Conservation (phyloP, 2,888 invertebrate species). For the Aporophyla nigra region DNA sequence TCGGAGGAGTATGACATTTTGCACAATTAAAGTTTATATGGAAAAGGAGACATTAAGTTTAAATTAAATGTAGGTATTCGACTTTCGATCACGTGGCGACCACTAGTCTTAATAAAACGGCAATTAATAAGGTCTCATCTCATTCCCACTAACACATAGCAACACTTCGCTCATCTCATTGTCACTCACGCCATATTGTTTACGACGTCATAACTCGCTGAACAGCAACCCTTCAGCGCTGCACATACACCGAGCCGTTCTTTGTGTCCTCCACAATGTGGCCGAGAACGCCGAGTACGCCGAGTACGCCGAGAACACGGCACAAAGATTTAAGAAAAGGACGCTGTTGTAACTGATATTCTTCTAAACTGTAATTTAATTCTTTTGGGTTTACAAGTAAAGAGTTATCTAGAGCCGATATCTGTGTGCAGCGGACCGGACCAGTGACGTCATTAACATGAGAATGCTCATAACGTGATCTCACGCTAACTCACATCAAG, state of each 20-base stretch:
- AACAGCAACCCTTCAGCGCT: constrained; percentile 23
- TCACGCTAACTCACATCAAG: constrained; percentile 48
- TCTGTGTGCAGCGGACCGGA: constrained; percentile 54
- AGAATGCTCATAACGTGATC: constrained; percentile 47
- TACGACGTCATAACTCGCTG: constrained; percentile 24
- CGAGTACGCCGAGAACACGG: not conserved
- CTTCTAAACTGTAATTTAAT: constrained; percentile 56
- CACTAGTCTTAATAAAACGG: not conserved
- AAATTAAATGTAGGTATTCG: too few relatives aligned
- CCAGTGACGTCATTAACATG: constrained; percentile 51
- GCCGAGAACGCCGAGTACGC: not conserved
- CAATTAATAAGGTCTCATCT: not conserved
- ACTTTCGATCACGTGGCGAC: too few relatives aligned
- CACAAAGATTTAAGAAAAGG: not conserved
- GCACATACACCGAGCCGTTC: constrained; percentile 9
- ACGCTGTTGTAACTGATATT: constrained; percentile 52
- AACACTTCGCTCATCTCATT: constrained; percentile 9
- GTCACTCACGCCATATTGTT: constrained; percentile 29
- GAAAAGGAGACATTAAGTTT: too few relatives aligned
- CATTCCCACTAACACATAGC: not conserved
- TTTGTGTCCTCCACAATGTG: constrained; percentile 14
- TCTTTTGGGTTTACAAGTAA: constrained; percentile 20
- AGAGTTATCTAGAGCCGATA: constrained; percentile 51
- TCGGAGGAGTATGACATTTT: too few relatives aligned
- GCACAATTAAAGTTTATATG: too few relatives aligned